Base-by-base conservation (phyloP, 1,140 invertebrate genomes). In the Dendrolimus punctatus region DNA sequence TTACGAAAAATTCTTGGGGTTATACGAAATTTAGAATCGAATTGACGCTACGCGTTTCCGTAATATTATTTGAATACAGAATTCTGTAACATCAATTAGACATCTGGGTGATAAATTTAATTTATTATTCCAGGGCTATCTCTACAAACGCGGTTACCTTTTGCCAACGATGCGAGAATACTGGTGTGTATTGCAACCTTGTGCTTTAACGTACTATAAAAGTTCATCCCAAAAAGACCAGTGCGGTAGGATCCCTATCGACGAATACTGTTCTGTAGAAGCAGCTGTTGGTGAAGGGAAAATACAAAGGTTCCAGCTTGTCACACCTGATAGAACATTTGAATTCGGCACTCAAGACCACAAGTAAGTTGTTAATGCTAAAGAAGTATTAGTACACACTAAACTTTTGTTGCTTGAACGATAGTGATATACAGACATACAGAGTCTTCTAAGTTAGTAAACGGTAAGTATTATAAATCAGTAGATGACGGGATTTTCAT, bases 111-210 rank as follows among this genome's bases (percentile, higher is more conserved):
- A n/a, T 23, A 23, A 1, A 1, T 23, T 23, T 23, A 23, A 23
- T 23, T 23, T 23, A 23, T 23, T 23, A 23, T 85, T 80, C 54
- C 62, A 91, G 91, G 93, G 93, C 9, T 90, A 90, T 67, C 83
- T 95, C 41, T 88, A 90, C 63, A 95, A 94, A 74, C 90, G 91
- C 63, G 93, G 93, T 2, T 94, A 93, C 64, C 87, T 94, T 5
- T 77, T 95, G 49, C 93, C 92, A 6, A 93, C 91, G 2, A 91
- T 93, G 85, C 88, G 91, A n/a, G 93, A 94, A 57, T 92, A 93
- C 71, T 95, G 93, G 92, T 94, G 95, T 75, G 92, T 95, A 2
- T 79, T 96, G 5, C 90, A 91, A 53, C 93, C 93, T 5, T 91
- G 90, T 23, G 91, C 92, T 60, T 83, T 95, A n/a, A 89, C 88